Conservation (phyloP, 2,797 vertebrate genomes). For the Chaetodon trifasciatus region DNA sequence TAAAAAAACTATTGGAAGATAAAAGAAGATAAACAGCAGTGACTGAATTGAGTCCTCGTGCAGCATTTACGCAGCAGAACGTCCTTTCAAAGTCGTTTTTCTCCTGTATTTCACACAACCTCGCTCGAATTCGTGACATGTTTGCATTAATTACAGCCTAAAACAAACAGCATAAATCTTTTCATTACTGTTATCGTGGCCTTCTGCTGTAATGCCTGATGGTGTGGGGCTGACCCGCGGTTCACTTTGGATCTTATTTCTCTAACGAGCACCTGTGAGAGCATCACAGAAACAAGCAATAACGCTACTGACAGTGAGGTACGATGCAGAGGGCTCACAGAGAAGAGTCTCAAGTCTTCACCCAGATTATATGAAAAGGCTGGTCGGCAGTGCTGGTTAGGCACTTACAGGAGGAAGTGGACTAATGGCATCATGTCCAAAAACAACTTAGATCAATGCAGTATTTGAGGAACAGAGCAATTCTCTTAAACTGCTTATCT, state of each 20-base stretch:
- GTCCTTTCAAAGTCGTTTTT: too few relatives aligned
- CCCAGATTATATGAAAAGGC: constrained; percentile 17
- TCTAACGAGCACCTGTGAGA: constrained; percentile 37
- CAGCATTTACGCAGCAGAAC: too few relatives aligned
- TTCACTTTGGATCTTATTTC: constrained; percentile 21
- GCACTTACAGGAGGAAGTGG: constrained; percentile 11
- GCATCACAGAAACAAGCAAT: constrained; percentile 5
- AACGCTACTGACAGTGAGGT: constrained; percentile 11
- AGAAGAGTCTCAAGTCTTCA: constrained; percentile 7
- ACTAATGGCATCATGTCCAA: constrained; percentile 3
- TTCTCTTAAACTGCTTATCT: constrained; percentile 16
- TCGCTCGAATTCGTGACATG: too few relatives aligned
- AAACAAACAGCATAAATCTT: background rate
- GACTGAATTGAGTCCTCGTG: background rate
- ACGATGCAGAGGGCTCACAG: constrained; percentile 1
- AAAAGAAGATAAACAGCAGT: background rate
- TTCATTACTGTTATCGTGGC: constrained; percentile 4
- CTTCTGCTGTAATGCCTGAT: constrained; percentile 13
- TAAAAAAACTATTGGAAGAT: background rate
- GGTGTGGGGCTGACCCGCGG: constrained; percentile 27
- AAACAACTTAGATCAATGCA: constrained; percentile 7
- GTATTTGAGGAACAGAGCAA: background rate
- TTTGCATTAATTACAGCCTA: background rate
- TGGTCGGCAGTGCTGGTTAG: background rate
- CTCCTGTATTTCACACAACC: background rate